These are phyloP conservation scores for Conops quadrifasciatus DNA, from an alignment of 2,888 invertebrate genomes.

Conservation along the genomic window DNA sequence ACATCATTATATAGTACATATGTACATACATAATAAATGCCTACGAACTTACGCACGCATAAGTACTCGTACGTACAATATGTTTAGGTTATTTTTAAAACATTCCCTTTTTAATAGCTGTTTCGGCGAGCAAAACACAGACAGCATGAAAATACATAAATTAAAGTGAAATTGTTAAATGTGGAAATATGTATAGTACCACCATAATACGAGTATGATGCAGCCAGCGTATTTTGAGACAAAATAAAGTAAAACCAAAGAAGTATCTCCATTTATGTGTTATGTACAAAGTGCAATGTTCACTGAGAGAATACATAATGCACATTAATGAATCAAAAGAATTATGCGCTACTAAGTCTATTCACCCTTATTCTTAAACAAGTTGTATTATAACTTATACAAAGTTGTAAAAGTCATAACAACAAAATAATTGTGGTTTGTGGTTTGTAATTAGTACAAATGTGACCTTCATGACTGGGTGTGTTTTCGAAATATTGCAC, in stretches of 20 bases:
- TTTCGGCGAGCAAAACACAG: background rate
- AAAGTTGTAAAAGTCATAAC: no score
- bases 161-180: background rate
- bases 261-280: background rate
- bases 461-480: no score
- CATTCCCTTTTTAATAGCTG: background rate
- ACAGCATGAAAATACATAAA: background rate
- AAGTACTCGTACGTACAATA: background rate
- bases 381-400: no score
- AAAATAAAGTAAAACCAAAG: background rate
- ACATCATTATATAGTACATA: conserved; percentile 6
- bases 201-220: background rate
- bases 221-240: background rate
- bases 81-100: conserved; percentile 16
- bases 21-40: no score
- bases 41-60: no score
- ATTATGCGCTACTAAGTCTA: background rate
- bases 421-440: no score
- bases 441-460: no score
- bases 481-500: no score
- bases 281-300: background rate
- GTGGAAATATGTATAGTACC: background rate
- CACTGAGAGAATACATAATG: background rate
- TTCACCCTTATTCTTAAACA: no score
- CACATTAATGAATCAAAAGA: background rate